Evolutionary conservation across 2,888 invertebrate species (phyloP).

Genomic region (Agrilus mali): DNA sequence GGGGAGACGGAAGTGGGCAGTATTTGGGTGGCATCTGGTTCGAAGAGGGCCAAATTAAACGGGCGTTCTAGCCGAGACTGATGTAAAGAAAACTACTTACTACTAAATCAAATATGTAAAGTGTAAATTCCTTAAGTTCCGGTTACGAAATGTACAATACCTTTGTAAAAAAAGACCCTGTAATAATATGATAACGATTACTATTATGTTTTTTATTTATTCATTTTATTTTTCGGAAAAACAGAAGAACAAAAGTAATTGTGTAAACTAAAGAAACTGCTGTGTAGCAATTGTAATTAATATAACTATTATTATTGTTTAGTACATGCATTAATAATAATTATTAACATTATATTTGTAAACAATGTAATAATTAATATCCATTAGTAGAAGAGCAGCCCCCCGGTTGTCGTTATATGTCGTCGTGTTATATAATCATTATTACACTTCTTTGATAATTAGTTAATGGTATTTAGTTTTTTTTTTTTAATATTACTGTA

Average conservation of each 20-base stretch:
- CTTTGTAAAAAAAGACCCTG: constrained; percentile 31
- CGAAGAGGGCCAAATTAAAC: constrained; percentile 17
- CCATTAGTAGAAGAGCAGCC: constrained; percentile 5
- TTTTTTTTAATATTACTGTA: neutral
- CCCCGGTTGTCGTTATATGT: too few species aligned
- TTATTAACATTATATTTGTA: constrained; percentile 19
- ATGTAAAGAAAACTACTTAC: constrained; percentile 33
- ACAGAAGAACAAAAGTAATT: too few species aligned
- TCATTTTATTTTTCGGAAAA: too few species aligned
- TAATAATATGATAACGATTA: constrained; percentile 20
- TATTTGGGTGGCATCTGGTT: constrained; percentile 9
- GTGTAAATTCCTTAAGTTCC: constrained; percentile 35
- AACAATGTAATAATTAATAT: constrained; percentile 15
- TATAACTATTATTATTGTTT: constrained; percentile 4
- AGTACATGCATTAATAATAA: constrained; percentile 10
- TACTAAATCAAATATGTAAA: constrained; percentile 28
- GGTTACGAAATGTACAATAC: constrained; percentile 30
- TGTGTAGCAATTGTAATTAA: too few species aligned
- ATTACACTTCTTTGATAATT: too few species aligned
- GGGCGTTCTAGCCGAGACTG: constrained; percentile 29
- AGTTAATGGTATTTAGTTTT: neutral
- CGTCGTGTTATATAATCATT: too few species aligned
- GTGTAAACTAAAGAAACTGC: too few species aligned
- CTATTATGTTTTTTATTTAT: too few species aligned
- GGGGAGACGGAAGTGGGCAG: constrained; percentile 23